Evolutionary conservation across 2,797 vertebrate species (phyloP).

Genomic region (Phaenicophaeus curvirostris): DNA sequence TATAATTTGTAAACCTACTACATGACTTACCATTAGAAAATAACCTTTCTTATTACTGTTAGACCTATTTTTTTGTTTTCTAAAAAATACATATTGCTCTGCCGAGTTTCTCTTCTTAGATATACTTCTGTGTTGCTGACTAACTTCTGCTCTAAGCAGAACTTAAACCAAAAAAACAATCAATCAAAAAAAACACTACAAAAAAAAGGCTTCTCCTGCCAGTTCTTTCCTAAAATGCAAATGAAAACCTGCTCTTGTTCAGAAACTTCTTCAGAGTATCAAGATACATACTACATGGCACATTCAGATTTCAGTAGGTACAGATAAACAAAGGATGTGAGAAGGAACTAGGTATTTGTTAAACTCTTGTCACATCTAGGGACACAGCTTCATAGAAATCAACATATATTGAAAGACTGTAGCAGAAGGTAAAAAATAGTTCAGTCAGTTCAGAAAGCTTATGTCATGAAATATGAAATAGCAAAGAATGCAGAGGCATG

Average conservation of each 20-base stretch:
- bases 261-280: not conserved
- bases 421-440: not conserved
- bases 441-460: not conserved
- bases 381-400: not conserved
- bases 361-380: not conserved
- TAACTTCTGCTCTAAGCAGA: not conserved
- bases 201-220: not conserved
- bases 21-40: not conserved
- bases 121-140: not conserved
- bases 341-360: not conserved
- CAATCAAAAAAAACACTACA: not conserved
- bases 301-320: not conserved
- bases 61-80: not conserved
- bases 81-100: not conserved
- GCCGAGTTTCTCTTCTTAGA: not conserved
- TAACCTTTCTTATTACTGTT: not conserved
- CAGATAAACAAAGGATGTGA: not conserved
- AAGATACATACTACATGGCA: not conserved
- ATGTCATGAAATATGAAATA: slow-evolving; percentile 25
- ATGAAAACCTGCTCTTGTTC: not conserved
- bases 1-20: not conserved
- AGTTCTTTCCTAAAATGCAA: slow-evolving; percentile 28
- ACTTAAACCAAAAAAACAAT: not conserved
- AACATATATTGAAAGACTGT: not conserved
- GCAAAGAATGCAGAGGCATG: not conserved